A percentile compares a stretch with the other conserved stretches of the same genome.
phyloP scores from a whole-genome alignment of 2,113 vertebrate genomes.

The Charadrius vociferus region DNA sequence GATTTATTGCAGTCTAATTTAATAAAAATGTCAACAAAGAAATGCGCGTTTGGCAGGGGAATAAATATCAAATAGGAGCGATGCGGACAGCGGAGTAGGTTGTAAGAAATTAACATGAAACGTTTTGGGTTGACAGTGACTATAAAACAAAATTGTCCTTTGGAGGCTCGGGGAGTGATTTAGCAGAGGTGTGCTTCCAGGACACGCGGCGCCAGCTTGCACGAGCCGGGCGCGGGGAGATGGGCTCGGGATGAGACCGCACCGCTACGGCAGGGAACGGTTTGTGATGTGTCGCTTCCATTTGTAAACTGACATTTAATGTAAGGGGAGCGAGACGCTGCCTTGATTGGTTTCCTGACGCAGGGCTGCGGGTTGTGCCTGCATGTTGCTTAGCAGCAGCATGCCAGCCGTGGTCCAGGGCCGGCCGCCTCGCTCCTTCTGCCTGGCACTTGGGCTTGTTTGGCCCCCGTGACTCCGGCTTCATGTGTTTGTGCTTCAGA shows the following conservation, averaged over 20 bases:
- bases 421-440: background rate
- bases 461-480: background rate
- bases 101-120: conserved; percentile 77
- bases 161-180: conserved; percentile 61
- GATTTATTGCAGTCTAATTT: conserved; percentile 73
- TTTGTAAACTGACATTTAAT: background rate
- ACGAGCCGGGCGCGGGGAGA: background rate
- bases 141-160: conserved; percentile 71
- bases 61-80: conserved; percentile 66
- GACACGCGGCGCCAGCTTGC: background rate
- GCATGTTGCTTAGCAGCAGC: conserved; percentile 29
- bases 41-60: conserved; percentile 67
- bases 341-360: background rate
- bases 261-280: background rate
- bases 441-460: background rate
- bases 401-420: background rate
- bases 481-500: background rate
- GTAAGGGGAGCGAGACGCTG: background rate
- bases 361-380: background rate
- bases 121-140: conserved; percentile 68
- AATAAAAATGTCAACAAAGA: conserved; percentile 76
- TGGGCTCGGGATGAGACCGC: background rate
- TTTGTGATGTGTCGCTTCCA: background rate
- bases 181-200: conserved; percentile 37
- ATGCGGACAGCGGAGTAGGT: conserved; percentile 61